Evolutionary conservation across 1,140 invertebrate genomes (phyloP), one percentile per base, ranked within the genome.

Genomic region (Zaprionus africanus): DNA sequence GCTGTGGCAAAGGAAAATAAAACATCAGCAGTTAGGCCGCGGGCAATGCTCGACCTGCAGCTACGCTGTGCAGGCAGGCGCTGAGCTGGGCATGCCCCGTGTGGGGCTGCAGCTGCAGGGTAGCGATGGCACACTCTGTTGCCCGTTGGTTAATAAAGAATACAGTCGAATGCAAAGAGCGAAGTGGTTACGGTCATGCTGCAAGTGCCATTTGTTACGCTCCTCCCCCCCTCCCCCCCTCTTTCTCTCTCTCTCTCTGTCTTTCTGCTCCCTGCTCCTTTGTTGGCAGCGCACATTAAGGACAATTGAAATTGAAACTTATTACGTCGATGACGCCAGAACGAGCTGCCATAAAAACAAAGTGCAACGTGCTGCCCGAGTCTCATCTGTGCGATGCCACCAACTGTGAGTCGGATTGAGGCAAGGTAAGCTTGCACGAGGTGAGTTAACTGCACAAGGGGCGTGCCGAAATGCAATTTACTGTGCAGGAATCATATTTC

Each of bases 301-400:
- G 75, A 81, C 81, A 88, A 88, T 88, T 87, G 75, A 87, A 81
- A 87, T 84, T 78, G 78, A 88, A 88, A 88, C 85, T 84, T 88
- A 81, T 88, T 76, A 88, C 56, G 61, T 61, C 67, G 67, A 78
- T 87, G 77, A 77, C 59, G 66, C 74, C 49, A 65, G 68, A 46
- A 49, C 43, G 22, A 53, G 15, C 54, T 57, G 22, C 22, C 63
- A 73, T 78, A 72, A 82, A 75, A 68, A 46, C 36, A 54, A 75
- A 81, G 60, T 81, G 71, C 68, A 69, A 56, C 57, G 74, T 49
- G 74, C 58, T 70, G 5, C 15, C 38, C 5, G 38, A 41, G 31
- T 34, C 31, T 34, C 31, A 34, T 49, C 46, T 49, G 46, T 19
- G 46, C 46, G 1, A 11, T 51, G 46, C 31, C 31, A 34, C 31